These are phyloP conservation scores for Hyles vespertilio DNA, from an alignment of 1,140 invertebrate genomes.

Conservation along the genomic window DNA sequence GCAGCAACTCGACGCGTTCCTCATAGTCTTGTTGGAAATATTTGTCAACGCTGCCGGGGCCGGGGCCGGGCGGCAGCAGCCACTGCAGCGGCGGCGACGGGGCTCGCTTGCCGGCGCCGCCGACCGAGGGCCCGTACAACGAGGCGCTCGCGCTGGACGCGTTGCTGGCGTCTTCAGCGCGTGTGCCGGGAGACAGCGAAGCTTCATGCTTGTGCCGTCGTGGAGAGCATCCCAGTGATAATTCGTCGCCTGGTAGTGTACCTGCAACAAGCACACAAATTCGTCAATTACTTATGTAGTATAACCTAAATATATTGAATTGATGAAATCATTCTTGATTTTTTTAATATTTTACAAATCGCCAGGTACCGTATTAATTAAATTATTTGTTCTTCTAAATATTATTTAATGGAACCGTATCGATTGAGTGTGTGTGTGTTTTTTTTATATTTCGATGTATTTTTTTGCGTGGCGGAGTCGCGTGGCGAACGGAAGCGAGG, in stretches of 20 bases:
- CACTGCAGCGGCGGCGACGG: conserved; percentile 70
- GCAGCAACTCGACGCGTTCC: conserved; percentile 70
- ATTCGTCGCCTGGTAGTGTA: conserved; percentile 85
- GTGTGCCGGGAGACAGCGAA: conserved; percentile 77
- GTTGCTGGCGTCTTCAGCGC: conserved; percentile 85
- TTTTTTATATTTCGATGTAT: background rate
- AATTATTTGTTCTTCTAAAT: too few relatives aligned
- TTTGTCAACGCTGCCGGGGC: conserved; percentile 81
- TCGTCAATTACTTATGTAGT: background rate
- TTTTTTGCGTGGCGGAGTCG: conserved; percentile 13
- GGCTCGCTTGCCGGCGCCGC: conserved; percentile 68
- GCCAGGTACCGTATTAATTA: too few relatives aligned
- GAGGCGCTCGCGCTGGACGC: conserved; percentile 78
- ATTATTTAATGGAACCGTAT: too few relatives aligned
- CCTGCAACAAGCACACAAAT: conserved; percentile 75
- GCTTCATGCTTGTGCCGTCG: conserved; percentile 78
- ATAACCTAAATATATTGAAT: too few relatives aligned
- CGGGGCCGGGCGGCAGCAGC: conserved; percentile 74
- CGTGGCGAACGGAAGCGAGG: conserved; percentile 20
- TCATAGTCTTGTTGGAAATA: conserved; percentile 79
- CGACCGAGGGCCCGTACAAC: conserved; percentile 76
- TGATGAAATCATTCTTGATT: too few relatives aligned
- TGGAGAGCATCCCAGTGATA: conserved; percentile 79
- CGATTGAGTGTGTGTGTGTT: too few relatives aligned
- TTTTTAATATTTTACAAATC: too few relatives aligned